Evolutionary conservation across 2,797 vertebrate genomes (phyloP).

Genomic region (Diceros bicornis): DNA sequence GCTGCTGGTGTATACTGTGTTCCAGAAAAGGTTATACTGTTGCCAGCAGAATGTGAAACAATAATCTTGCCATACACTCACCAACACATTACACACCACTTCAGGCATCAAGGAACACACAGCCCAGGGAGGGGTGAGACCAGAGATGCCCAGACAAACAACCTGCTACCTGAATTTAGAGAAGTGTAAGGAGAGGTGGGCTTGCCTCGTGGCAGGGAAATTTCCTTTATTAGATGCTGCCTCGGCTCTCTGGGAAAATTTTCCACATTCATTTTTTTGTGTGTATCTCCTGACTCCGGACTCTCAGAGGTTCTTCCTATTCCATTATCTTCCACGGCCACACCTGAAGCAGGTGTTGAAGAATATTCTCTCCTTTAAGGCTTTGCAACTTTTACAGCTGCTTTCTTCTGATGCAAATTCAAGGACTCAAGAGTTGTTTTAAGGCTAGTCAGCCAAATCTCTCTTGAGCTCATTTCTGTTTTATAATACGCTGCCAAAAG

Average conservation of each 20-base stretch:
- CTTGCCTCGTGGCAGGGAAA: neutral
- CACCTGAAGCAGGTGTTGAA: neutral
- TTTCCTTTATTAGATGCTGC: neutral
- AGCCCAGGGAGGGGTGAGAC: neutral
- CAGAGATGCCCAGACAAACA: neutral
- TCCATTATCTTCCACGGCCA: neutral
- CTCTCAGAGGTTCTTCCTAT: neutral
- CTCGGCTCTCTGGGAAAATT: neutral
- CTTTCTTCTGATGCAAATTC: neutral
- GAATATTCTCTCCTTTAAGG: neutral
- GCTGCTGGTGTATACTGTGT: neutral
- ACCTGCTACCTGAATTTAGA: neutral
- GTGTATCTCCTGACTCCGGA: neutral
- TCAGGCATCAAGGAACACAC: neutral
- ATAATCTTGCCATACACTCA: neutral
- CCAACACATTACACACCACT: neutral
- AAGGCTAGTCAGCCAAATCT: neutral
- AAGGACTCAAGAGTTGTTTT: neutral
- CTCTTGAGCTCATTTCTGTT: conserved; percentile 28
- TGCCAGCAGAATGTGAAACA: neutral
- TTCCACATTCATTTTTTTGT: neutral
- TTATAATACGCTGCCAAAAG: neutral
- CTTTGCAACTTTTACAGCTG: neutral
- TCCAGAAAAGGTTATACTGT: neutral
- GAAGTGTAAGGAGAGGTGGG: neutral